Evolutionary conservation across 2,113 vertebrate genomes (phyloP).

Genomic region (Podarcis muralis): DNA sequence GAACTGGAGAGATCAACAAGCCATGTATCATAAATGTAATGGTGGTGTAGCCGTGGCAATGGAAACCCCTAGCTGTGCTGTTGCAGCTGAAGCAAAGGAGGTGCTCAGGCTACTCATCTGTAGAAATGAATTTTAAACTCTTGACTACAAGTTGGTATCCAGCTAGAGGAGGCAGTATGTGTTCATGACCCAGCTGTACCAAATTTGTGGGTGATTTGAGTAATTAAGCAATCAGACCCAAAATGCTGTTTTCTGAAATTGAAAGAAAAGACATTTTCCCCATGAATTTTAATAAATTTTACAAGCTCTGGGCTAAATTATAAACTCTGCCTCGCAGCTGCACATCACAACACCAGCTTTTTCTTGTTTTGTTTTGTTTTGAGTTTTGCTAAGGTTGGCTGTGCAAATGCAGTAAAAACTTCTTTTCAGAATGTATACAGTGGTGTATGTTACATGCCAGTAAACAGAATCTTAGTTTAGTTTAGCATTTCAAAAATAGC

Average conservation of each 20-base stretch:
- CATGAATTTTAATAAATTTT: slow-evolving; percentile 56
- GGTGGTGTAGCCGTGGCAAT: no score
- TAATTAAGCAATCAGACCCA: slow-evolving; percentile 66
- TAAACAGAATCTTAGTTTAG: slow-evolving; percentile 5
- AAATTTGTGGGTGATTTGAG: slow-evolving; percentile 56
- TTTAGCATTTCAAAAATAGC: slow-evolving; percentile 14
- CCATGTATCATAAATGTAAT: no score
- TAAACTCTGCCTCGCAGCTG: slow-evolving; percentile 34
- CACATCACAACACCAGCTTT: neutral
- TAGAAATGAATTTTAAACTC: slow-evolving; percentile 39
- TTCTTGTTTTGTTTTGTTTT: neutral
- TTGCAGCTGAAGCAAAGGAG: neutral
- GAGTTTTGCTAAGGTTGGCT: slow-evolving; percentile 14
- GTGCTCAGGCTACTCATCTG: neutral
- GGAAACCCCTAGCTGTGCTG: neutral
- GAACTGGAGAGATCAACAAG: no score
- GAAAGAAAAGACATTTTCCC: slow-evolving; percentile 43
- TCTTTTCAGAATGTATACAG: slow-evolving; percentile 30
- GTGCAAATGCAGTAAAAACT: slow-evolving; percentile 21
- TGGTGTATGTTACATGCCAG: neutral
- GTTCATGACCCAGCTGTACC: slow-evolving; percentile 56
- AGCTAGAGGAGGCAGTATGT: slow-evolving; percentile 5
- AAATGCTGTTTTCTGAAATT: slow-evolving; percentile 59
- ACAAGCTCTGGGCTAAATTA: slow-evolving; percentile 31
- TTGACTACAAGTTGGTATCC: slow-evolving; percentile 24